Conservation (phyloP, 53 echinoderm and acorn worm species). For the Glandiceps talaboti region DNA sequence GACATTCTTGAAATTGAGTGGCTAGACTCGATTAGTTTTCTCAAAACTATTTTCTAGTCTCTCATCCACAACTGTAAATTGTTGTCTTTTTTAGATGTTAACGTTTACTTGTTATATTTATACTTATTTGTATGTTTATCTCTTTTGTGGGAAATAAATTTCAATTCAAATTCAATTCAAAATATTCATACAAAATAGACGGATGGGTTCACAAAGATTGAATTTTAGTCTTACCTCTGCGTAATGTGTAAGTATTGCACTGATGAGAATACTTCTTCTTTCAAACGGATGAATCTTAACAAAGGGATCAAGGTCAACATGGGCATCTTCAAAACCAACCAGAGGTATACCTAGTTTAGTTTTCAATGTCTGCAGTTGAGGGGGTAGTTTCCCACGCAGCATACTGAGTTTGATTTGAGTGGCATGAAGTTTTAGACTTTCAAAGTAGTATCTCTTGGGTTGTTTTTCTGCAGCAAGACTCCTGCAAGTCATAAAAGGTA, state of each 20-base stretch:
- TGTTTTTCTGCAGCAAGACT: slow-evolving; percentile 34
- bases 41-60: too few species aligned
- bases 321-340: slow-evolving; percentile 94
- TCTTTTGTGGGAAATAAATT: too few species aligned
- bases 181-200: too few species aligned
- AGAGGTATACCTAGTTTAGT: slow-evolving; percentile 51
- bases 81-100: too few species aligned
- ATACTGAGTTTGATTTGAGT: slow-evolving; percentile 73
- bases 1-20: too few species aligned
- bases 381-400: slow-evolving; percentile 59
- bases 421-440: slow-evolving; percentile 69
- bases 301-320: slow-evolving; percentile 81
- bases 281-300: slow-evolving; percentile 80
- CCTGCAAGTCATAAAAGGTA: too few species aligned
- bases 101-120: too few species aligned
- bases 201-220: too few species aligned
- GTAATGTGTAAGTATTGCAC: slow-evolving; percentile 61
- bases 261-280: slow-evolving; percentile 66
- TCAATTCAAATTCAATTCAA: too few species aligned
- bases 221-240: slow-evolving; percentile 75
- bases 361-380: slow-evolving; percentile 54
- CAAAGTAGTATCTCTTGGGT: slow-evolving; percentile 78
- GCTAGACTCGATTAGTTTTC: too few species aligned
- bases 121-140: too few species aligned
- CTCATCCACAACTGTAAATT: too few species aligned